These are phyloP conservation scores for Syndactyla subalaris DNA, from an alignment of 2,797 vertebrate genomes.

Conservation along the genomic window DNA sequence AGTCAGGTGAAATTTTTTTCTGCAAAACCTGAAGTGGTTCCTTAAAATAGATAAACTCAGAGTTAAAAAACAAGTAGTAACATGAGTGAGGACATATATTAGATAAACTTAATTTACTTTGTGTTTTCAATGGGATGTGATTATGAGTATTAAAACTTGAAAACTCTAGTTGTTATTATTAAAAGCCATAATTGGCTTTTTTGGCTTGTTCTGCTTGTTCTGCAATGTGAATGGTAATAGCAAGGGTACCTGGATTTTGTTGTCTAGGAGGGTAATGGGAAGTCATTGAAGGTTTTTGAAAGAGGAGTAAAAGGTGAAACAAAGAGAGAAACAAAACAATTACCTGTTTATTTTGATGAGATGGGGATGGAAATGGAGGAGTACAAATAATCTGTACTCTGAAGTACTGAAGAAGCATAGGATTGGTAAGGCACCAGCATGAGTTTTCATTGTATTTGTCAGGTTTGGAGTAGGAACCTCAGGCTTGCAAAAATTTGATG, in stretches of 20 bases:
- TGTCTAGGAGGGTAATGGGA: not conserved
- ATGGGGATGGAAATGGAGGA: not conserved
- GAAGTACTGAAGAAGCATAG: not conserved
- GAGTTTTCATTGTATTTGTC: not conserved
- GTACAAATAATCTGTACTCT: not conserved
- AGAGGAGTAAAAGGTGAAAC: not conserved
- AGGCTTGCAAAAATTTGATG: not conserved
- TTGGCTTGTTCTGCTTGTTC: not conserved
- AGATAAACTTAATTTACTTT: not conserved
- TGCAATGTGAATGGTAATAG: not conserved
- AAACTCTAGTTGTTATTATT: not conserved
- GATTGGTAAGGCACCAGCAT: not conserved
- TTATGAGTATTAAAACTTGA: not conserved
- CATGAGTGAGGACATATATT: not conserved
- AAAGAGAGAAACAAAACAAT: not conserved
- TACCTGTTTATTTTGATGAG: not conserved
- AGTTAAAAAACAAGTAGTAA: not conserved
- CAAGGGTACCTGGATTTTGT: not conserved
- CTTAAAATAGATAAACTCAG: not conserved
- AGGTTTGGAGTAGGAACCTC: not conserved
- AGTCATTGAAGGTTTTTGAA: not conserved
- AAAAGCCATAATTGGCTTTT: not conserved
- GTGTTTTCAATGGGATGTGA: not conserved
- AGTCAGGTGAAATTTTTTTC: not conserved
- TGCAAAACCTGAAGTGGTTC: not conserved